Evolutionary conservation across 2,797 vertebrate species (phyloP).

Genomic region (Pangasius krempfi): DNA sequence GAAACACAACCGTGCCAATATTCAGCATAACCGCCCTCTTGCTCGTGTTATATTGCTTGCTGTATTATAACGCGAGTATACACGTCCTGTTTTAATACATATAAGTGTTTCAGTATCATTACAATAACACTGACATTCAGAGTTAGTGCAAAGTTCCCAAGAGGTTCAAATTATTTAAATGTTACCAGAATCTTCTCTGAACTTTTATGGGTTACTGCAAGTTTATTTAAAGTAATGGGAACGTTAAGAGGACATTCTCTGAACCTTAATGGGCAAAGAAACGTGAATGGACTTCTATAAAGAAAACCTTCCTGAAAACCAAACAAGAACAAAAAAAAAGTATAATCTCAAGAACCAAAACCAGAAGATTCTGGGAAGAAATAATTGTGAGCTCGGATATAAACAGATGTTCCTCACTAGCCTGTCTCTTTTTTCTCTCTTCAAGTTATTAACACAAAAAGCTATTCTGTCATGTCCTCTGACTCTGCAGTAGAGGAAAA

Average conservation of each 20-base stretch:
- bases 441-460: not conserved
- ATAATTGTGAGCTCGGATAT: not conserved
- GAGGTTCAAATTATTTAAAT: too few relatives aligned
- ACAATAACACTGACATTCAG: not conserved
- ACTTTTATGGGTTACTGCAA: not conserved
- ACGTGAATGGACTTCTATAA: not conserved
- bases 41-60: too few relatives aligned
- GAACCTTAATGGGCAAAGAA: not conserved
- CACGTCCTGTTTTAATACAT: too few relatives aligned
- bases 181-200: not conserved
- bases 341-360: not conserved
- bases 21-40: too few relatives aligned
- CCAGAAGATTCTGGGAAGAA: not conserved
- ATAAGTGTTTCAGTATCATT: not conserved
- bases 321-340: not conserved
- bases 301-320: not conserved
- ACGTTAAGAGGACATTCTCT: not conserved
- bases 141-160: not conserved
- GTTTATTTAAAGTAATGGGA: not conserved
- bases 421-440: not conserved
- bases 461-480: not conserved
- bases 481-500: not conserved
- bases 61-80: too few relatives aligned
- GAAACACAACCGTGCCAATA: too few relatives aligned
- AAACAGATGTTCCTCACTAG: not conserved